Base-by-base conservation (phyloP, 1,140 invertebrate genomes). In the Probaryconus sp. region DNA sequence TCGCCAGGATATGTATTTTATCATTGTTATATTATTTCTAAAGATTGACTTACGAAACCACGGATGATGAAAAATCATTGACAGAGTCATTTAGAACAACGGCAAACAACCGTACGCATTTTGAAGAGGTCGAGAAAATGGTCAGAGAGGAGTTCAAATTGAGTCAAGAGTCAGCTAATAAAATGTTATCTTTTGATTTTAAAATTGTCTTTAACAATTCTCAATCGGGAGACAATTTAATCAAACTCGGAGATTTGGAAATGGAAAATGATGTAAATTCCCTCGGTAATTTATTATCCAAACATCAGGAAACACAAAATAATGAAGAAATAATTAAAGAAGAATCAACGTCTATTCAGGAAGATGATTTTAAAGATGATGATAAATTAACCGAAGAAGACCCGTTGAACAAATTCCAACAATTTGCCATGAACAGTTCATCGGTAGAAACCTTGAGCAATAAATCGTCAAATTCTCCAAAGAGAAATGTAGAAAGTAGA, bases 61-160 rank as follows among this genome's bases (percentile, higher is more conserved):
- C 30, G 1, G 30, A 18, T 20, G 35, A 17, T 6, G 42, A 40
- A 2, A 5, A 51, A 14, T 35, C 45, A 30, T 13, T 38, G 11
- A 24, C 11, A 2, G 60, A 51, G 26, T 45, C 43, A 7, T 9
- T 24, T 14, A 43, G 10, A 24, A 13, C 37, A 14, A 38, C 21
- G 2, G 11, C 26, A n/a, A 26, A 18, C 28, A 35, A 33, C 4
- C 35, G 5, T 3, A n/a, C 3, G 0, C n/a, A 33, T 3, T 30
- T 45, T n/a, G 58, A 72, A 4, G 60, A 65, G 3, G 28, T 53
- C 1, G 16, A 60, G 14, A 56, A 53, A 26, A 53, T 65, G 30
- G 20, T 72, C n/a, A 33, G 53, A 18, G 35, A 53, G 3, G 60
- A 72, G 13, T 51, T 65, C 11, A 51, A 72, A 53, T 5, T 64